phyloP scores from a whole-genome alignment of 2,888 invertebrate species.

The Cephus spinipes region DNA sequence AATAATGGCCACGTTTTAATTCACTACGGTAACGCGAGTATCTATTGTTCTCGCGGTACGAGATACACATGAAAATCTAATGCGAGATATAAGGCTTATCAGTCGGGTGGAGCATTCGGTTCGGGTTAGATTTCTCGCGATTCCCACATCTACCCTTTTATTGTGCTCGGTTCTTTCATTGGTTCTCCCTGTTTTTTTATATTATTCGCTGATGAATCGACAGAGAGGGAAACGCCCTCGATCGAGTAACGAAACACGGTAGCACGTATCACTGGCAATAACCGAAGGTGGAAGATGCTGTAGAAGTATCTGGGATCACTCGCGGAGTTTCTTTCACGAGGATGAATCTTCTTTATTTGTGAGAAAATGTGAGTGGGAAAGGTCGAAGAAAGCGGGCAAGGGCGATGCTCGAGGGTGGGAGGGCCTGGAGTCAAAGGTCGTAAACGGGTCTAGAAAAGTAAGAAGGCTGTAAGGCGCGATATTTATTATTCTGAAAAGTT shows the following conservation, averaged over 20 bases:
- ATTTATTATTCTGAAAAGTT: slow-evolving; percentile 44
- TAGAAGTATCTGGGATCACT: background rate
- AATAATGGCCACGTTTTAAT: background rate
- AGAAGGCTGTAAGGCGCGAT: slow-evolving; percentile 19
- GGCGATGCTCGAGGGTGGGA: background rate
- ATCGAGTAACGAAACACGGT: background rate
- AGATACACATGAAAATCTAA: background rate
- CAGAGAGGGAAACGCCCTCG: background rate
- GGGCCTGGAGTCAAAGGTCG: background rate
- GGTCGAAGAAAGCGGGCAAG: background rate
- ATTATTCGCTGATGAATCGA: background rate
- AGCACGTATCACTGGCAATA: background rate
- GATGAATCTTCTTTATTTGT: background rate
- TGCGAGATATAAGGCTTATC: background rate
- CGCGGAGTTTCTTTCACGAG: background rate
- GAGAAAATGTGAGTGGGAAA: background rate
- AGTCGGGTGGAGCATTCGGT: background rate
- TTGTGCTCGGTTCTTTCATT: background rate
- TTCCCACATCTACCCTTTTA: background rate
- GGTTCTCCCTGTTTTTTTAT: background rate
- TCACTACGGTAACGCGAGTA: background rate
- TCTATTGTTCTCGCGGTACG: background rate
- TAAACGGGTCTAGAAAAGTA: slow-evolving; percentile 15
- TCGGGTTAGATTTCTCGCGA: background rate
- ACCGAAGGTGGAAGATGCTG: background rate